phyloP scores from a whole-genome alignment of 2,797 vertebrate genomes.

The Karalla daura region DNA sequence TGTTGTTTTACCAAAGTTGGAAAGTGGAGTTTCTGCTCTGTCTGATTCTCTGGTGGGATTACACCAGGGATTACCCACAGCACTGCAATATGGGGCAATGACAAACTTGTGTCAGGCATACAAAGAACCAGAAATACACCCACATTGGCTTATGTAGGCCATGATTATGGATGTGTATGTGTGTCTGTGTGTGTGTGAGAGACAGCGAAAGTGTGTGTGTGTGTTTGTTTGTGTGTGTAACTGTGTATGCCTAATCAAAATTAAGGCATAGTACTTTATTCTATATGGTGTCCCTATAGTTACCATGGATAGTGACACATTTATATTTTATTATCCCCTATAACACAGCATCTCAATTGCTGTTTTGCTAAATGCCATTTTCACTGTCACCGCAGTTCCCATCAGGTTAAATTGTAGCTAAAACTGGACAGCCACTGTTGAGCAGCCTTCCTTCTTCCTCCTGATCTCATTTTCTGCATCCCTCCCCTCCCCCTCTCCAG shows the following conservation, averaged over 20 bases:
- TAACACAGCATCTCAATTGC: not conserved
- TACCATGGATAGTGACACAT: not conserved
- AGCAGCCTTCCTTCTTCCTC: slow-evolving; percentile 52
- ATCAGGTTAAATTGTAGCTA: not conserved
- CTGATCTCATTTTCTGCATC: slow-evolving; percentile 72
- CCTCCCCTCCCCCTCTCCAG: slow-evolving; percentile 82
- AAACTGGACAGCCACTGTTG: slow-evolving; percentile 12
- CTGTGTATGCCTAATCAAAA: not conserved
- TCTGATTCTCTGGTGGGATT: slow-evolving; percentile 35
- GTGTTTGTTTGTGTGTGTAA: not conserved
- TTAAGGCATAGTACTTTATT: not conserved
- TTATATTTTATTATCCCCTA: not conserved
- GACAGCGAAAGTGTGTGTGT: no score
- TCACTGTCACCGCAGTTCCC: not conserved
- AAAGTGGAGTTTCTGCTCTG: slow-evolving; percentile 2
- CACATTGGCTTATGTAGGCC: not conserved
- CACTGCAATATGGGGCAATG: slow-evolving; percentile 30
- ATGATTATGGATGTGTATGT: not conserved
- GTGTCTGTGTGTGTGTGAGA: no score
- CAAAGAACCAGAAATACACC: not conserved
- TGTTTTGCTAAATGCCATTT: not conserved
- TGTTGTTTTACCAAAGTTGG: not conserved
- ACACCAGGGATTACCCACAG: slow-evolving; percentile 40
- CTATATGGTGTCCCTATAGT: not conserved
- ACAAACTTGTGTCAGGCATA: slow-evolving; percentile 23